A percentile compares a stretch with the other conserved stretches of the same genome.
Conservation (phyloP, 2,797 vertebrate genomes). For the Loriculus beryllinus region DNA sequence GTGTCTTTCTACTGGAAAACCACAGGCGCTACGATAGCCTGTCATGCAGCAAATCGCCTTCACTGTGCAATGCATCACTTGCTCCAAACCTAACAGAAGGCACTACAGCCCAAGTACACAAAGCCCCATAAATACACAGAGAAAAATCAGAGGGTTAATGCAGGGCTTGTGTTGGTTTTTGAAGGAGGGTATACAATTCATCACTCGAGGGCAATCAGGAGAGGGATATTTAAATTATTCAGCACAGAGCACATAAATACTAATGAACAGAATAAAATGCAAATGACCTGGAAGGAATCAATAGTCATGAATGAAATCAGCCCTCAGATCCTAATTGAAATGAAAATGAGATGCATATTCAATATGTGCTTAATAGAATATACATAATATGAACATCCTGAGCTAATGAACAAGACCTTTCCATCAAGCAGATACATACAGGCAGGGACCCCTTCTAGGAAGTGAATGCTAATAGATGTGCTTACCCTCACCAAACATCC, state of each 20-base stretch:
- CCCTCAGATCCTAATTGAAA: constrained; percentile 44
- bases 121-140: neutral
- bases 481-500: neutral
- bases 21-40: rapidly evolving
- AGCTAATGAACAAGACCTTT: constrained; percentile 31
- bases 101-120: neutral
- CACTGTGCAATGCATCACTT: neutral
- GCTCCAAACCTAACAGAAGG: neutral
- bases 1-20: neutral
- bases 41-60: neutral
- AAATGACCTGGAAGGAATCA: constrained; percentile 48
- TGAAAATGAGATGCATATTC: constrained; percentile 38
- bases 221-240: constrained; percentile 43
- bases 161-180: constrained; percentile 23
- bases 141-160: neutral
- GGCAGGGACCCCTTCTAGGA: neutral
- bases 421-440: neutral
- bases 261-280: constrained; percentile 55
- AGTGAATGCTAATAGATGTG: neutral
- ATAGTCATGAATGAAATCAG: constrained; percentile 48
- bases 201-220: constrained; percentile 33
- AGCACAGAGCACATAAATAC: constrained; percentile 48
- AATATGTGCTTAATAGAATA: constrained; percentile 44
- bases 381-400: constrained; percentile 1
- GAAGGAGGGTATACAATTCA: constrained; percentile 24